Conservation (phyloP, 2,797 vertebrate genomes). For the Pelobates cultripes region DNA sequence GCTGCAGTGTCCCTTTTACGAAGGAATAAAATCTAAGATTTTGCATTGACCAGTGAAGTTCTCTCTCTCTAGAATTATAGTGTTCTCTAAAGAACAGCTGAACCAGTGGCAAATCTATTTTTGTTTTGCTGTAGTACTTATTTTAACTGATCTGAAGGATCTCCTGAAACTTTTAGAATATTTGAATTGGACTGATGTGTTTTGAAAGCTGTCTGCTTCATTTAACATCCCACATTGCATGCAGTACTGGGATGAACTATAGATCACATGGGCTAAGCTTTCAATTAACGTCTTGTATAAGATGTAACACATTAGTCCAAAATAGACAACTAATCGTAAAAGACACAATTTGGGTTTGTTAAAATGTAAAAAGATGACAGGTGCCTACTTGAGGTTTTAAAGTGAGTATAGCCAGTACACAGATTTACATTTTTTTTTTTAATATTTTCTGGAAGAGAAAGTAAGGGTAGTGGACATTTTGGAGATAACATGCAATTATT, state of each 20-base stretch:
- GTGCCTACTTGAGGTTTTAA: no score
- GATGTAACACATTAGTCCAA: not conserved
- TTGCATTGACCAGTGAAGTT: no score
- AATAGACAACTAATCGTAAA: not conserved
- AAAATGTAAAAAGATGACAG: not conserved
- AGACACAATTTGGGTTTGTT: not conserved
- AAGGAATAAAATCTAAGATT: no score
- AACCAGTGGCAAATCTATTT: not conserved
- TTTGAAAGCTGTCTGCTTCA: not conserved
- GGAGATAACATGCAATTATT: no score
- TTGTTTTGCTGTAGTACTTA: not conserved
- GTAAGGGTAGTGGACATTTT: no score
- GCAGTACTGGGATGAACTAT: not conserved
- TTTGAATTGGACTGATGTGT: not conserved
- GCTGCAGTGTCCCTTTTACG: no score
- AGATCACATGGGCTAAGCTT: not conserved
- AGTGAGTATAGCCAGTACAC: no score
- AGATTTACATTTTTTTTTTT: no score
- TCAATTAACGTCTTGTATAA: not conserved
- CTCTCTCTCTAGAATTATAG: no score
- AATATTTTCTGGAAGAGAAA: no score
- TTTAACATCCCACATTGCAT: not conserved
- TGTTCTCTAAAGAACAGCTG: not conserved
- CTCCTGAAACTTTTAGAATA: not conserved
- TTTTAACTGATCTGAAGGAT: not conserved